Evolutionary conservation across 2,113 vertebrate genomes (phyloP).

Genomic region (Etheostoma cragini): DNA sequence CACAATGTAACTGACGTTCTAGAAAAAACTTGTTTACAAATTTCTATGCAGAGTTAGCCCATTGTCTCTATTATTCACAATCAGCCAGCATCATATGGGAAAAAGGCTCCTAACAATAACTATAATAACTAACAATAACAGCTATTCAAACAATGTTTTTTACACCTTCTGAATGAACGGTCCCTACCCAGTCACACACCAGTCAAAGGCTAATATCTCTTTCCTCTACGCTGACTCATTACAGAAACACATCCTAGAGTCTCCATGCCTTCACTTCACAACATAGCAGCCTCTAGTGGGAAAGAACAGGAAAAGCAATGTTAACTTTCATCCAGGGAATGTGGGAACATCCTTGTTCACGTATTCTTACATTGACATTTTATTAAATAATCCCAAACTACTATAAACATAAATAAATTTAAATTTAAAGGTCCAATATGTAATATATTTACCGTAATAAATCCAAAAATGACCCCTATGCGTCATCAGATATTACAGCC

Average conservation of each 20-base stretch:
- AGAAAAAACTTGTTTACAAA: background rate
- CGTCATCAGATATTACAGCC: no score
- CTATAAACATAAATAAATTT: background rate
- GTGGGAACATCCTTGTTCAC: no score
- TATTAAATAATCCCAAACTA: background rate
- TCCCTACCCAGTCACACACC: background rate
- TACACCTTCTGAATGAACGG: background rate
- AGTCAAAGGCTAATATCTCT: background rate
- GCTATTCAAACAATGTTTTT: background rate
- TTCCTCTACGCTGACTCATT: background rate
- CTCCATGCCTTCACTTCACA: background rate
- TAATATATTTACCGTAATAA: no score
- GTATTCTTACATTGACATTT: background rate
- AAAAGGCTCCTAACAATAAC: background rate
- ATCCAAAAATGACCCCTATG: no score
- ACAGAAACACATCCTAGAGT: constrained; percentile 5
- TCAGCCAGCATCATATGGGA: background rate
- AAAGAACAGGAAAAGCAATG: background rate
- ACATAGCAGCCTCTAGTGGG: constrained; percentile 66
- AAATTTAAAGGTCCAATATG: no score
- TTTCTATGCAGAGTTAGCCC: background rate
- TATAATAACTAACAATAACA: background rate
- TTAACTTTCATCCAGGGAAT: background rate
- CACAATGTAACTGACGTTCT: background rate
- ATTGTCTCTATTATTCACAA: background rate